Conservation (phyloP, 1,140 invertebrate species). For the Trachelipus rathkii region DNA sequence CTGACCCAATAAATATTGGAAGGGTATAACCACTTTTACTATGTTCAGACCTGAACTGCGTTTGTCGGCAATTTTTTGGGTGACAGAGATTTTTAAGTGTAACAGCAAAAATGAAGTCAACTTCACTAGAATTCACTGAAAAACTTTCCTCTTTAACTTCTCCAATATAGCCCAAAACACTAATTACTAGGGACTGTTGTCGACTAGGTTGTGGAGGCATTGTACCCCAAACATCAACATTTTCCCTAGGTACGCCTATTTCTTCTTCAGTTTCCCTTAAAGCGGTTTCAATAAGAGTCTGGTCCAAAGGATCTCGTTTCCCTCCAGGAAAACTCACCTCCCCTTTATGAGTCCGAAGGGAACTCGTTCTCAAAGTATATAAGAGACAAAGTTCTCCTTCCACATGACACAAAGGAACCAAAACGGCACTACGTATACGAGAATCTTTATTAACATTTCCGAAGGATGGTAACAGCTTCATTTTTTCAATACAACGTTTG, state of each 20-base stretch:
- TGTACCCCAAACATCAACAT: constrained; percentile 70
- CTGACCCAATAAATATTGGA: constrained; percentile 60
- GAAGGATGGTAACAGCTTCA: constrained; percentile 21
- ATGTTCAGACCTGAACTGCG: constrained; percentile 58
- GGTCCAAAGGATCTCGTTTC: constrained; percentile 65
- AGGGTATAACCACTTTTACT: constrained; percentile 52
- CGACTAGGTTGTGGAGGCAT: constrained; percentile 57
- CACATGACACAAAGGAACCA: constrained; percentile 69
- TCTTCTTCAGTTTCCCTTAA: constrained; percentile 86
- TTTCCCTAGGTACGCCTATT: constrained; percentile 62
- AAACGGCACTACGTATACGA: constrained; percentile 55
- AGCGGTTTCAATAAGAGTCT: constrained; percentile 65
- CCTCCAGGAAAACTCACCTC: constrained; percentile 92
- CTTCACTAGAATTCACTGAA: constrained; percentile 42
- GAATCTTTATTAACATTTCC: not conserved
- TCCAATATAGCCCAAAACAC: constrained; percentile 69
- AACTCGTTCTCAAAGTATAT: constrained; percentile 73
- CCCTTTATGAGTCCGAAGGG: constrained; percentile 68
- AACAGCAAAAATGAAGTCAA: constrained; percentile 69
- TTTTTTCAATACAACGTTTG: constrained; percentile 19
- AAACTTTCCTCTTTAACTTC: constrained; percentile 42
- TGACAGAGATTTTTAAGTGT: constrained; percentile 65
- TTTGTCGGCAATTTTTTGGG: constrained; percentile 58
- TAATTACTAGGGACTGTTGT: constrained; percentile 58
- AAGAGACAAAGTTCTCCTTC: constrained; percentile 69